Evolutionary conservation across 2,888 invertebrate genomes (phyloP).

Genomic region (Microctonus aethiopoides): DNA sequence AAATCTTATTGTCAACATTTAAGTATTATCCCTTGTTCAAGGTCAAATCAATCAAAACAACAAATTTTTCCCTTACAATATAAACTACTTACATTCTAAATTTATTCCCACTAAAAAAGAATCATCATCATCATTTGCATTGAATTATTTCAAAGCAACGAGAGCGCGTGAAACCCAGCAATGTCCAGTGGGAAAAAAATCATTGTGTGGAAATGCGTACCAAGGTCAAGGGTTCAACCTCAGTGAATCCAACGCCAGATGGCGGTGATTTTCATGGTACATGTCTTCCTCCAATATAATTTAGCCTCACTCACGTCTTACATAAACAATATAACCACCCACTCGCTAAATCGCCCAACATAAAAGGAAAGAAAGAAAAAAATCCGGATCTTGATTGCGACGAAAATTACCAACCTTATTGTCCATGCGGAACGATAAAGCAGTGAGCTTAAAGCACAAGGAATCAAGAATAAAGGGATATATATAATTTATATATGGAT

Average conservation of each 20-base stretch:
- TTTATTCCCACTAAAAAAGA: no score
- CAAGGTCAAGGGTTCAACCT: slow-evolving; percentile 15
- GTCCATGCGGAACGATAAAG: not conserved
- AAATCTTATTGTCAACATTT: no score
- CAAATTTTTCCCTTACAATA: no score
- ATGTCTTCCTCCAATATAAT: not conserved
- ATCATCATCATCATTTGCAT: no score
- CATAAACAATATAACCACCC: not conserved
- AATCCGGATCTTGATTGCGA: not conserved
- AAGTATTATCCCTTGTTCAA: no score
- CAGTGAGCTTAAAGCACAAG: not conserved
- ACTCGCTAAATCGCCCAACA: not conserved
- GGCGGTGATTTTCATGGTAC: not conserved
- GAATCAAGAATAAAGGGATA: not conserved
- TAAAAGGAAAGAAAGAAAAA: not conserved
- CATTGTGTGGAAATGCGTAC: not conserved
- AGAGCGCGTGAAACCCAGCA: not conserved
- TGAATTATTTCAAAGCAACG: not conserved
- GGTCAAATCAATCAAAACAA: no score
- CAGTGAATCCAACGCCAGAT: not conserved
- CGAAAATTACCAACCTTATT: not conserved
- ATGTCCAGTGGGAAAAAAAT: not conserved
- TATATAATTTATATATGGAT: not conserved
- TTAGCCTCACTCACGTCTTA: not conserved
- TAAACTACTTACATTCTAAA: no score